These are phyloP conservation scores for Zophobas morio DNA, from an alignment of 1,140 invertebrate species.

Conservation along the genomic window DNA sequence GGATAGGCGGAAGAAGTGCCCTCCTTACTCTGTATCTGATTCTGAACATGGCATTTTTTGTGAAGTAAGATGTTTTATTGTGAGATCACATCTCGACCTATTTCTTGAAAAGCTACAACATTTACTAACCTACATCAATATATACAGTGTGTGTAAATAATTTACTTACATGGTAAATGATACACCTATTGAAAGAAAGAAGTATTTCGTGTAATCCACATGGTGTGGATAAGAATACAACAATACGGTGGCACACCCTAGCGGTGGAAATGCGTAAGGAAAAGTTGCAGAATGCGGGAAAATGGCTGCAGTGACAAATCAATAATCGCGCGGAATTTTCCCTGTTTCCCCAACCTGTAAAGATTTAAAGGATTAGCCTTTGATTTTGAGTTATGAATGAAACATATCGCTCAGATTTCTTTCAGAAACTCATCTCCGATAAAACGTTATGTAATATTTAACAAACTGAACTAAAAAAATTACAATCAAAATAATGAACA, in stretches of 20 bases:
- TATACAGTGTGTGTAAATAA: not conserved
- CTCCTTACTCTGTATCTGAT: constrained; percentile 22
- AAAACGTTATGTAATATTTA: no score
- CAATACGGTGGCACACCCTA: constrained; percentile 37
- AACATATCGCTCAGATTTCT: no score
- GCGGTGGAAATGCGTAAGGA: constrained; percentile 42
- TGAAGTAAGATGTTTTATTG: not conserved
- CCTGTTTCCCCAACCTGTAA: not conserved
- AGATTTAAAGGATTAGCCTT: not conserved
- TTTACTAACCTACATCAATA: no score
- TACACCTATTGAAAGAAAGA: not conserved
- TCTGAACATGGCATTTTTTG: constrained; percentile 24
- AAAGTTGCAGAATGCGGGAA: constrained; percentile 43
- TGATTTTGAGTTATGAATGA: not conserved
- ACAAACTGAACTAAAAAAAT: no score
- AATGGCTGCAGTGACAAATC: constrained; percentile 41
- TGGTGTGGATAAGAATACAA: constrained; percentile 12
- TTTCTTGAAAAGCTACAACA: no score
- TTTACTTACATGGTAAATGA: not conserved
- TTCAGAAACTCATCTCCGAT: no score
- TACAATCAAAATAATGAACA: no score
- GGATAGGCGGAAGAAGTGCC: not conserved
- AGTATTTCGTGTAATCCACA: constrained; percentile 14
- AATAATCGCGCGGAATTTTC: constrained; percentile 26
- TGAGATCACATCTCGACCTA: constrained; percentile 5